Evolutionary conservation across 64 coral and sea anemone species (phyloP).

Genomic region (Montipora foliosa): DNA sequence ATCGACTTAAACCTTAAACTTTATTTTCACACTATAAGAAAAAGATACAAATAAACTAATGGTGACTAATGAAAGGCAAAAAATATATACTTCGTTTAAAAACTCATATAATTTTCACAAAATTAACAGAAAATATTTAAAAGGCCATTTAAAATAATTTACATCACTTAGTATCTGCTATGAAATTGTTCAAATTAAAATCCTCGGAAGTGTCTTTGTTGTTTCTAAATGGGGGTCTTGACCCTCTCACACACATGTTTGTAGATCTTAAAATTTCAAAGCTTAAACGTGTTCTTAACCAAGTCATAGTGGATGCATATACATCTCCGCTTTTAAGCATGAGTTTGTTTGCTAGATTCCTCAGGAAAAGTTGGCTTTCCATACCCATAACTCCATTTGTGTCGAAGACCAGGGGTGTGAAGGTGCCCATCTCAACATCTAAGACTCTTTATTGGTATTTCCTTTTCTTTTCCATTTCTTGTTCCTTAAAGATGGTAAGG

Average conservation of each 20-base stretch:
- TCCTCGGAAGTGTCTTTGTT: background rate
- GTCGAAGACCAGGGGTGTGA: background rate
- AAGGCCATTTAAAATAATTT: background rate
- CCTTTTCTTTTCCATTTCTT: background rate
- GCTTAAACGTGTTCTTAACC: constrained; percentile 40
- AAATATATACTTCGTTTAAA: too few species aligned
- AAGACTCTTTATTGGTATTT: background rate
- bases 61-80: too few species aligned
- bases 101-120: too few species aligned
- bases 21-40: too few species aligned
- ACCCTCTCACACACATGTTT: constrained; percentile 32
- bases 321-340: background rate
- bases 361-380: constrained; percentile 2
- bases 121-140: too few species aligned
- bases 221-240: background rate
- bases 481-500: background rate
- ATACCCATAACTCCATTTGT: background rate
- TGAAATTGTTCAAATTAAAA: background rate
- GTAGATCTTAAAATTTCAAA: constrained; percentile 32
- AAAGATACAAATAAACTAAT: too few species aligned
- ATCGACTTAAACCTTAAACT: too few species aligned
- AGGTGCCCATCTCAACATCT: background rate
- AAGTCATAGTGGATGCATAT: constrained; percentile 23
- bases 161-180: background rate
- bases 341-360: constrained; percentile 23